Conservation (phyloP, 2,888 invertebrate species). For the Pandemis corylana region DNA sequence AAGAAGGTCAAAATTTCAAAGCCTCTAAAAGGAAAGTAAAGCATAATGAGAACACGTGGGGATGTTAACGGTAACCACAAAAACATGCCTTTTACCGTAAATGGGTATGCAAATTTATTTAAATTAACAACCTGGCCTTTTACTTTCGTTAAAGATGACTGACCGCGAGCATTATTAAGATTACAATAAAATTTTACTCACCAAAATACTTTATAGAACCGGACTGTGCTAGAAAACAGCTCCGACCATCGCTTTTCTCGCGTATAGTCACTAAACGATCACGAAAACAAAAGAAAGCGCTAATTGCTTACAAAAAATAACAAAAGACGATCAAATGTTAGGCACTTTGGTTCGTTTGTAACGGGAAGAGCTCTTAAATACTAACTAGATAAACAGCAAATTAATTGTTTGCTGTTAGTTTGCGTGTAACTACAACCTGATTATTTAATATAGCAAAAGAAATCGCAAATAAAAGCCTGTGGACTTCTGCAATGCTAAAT, state of each 20-base stretch:
- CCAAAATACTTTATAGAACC: slow-evolving; percentile 76
- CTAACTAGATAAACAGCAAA: slow-evolving; percentile 22
- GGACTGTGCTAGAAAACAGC: slow-evolving; percentile 83
- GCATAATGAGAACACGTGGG: neutral
- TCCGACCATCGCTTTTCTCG: slow-evolving; percentile 77
- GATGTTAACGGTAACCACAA: slow-evolving; percentile 3
- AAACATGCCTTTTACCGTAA: slow-evolving; percentile 1
- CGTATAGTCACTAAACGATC: slow-evolving; percentile 44
- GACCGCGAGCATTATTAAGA: slow-evolving; percentile 13
- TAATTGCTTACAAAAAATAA: slow-evolving; percentile 40
- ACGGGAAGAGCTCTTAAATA: slow-evolving; percentile 49
- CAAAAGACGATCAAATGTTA: slow-evolving; percentile 51
- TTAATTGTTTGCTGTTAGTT: slow-evolving; percentile 17
- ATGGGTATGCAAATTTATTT: slow-evolving; percentile 30
- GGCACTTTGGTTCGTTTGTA: slow-evolving; percentile 71
- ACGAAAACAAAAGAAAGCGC: slow-evolving; percentile 48
- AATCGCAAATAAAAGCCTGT: slow-evolving; percentile 37
- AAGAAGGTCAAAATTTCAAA: slow-evolving; percentile 16
- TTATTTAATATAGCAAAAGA: slow-evolving; percentile 13
- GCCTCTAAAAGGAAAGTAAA: neutral
- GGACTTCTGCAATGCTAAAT: slow-evolving; percentile 36
- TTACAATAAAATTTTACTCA: slow-evolving; percentile 58
- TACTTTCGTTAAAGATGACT: slow-evolving; percentile 32
- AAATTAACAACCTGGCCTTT: slow-evolving; percentile 21
- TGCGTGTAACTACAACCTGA: slow-evolving; percentile 11